Conservation (phyloP, 2,888 invertebrate genomes). For the Apodemia zela region DNA sequence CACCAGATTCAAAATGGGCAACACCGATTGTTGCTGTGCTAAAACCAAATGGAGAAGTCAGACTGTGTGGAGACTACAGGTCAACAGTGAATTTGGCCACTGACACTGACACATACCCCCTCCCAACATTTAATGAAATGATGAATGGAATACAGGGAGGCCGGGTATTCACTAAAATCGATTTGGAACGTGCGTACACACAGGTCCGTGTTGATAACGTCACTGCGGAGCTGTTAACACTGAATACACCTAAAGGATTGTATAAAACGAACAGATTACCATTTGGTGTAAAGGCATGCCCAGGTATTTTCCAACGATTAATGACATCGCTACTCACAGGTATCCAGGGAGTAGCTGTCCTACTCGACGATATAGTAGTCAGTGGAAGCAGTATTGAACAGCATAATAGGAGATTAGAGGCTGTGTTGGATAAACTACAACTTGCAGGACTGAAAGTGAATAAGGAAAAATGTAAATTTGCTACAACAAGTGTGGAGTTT, state of each 20-base stretch:
- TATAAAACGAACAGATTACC: neutral
- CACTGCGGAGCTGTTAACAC: neutral
- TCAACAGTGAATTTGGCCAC: neutral
- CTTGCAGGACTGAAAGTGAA: neutral
- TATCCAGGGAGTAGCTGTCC: too few relatives aligned
- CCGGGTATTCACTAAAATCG: too few relatives aligned
- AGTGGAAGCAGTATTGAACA: too few relatives aligned
- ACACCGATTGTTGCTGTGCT: neutral
- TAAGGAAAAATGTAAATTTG: neutral
- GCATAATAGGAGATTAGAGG: neutral
- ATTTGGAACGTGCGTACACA: too few relatives aligned
- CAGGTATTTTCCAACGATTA: too few relatives aligned
- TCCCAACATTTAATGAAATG: neutral
- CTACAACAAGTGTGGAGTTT: neutral
- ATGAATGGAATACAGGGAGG: too few relatives aligned
- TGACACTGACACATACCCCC: neutral
- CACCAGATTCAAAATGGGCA: conserved; percentile 1
- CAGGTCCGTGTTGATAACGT: neutral
- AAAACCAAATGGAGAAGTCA: neutral
- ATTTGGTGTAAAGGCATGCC: neutral
- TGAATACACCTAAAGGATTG: neutral
- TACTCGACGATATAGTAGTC: too few relatives aligned
- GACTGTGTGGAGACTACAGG: neutral
- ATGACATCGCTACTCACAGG: too few relatives aligned
- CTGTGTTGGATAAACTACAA: neutral